phyloP scores from a whole-genome alignment of 2,113 vertebrate genomes.

The Cyanoliseus patagonus region DNA sequence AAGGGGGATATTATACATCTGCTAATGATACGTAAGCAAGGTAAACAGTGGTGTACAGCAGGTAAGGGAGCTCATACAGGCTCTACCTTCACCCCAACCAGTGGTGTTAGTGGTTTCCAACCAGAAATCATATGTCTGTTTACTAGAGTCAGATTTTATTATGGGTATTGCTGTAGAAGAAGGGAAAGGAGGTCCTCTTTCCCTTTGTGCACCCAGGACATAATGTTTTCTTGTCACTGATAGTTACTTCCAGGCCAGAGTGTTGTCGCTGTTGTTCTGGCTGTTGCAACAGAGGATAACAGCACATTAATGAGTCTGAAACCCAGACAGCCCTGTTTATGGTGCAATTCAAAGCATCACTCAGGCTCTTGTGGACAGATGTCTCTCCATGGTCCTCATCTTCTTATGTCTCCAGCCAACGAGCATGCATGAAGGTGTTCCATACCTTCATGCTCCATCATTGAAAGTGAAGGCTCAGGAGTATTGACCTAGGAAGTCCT shows the following conservation, averaged over 20 bases:
- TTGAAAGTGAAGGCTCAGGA: neutral
- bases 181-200: neutral
- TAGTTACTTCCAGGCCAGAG: neutral
- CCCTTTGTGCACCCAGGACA: neutral
- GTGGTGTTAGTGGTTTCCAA: neutral
- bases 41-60: neutral
- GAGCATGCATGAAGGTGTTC: neutral
- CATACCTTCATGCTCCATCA: neutral
- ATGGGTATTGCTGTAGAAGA: neutral
- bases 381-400: neutral
- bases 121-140: neutral
- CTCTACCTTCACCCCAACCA: neutral
- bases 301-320: neutral
- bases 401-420: neutral
- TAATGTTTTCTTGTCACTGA: neutral
- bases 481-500: neutral
- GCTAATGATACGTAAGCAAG: neutral
- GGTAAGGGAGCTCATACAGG: neutral
- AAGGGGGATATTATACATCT: neutral
- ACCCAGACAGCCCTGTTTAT: neutral
- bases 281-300: neutral
- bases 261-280: neutral
- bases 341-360: neutral
- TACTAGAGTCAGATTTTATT: neutral
- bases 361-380: neutral